Conservation (phyloP, 1,140 invertebrate species). For the Galendromus occidentalis region DNA sequence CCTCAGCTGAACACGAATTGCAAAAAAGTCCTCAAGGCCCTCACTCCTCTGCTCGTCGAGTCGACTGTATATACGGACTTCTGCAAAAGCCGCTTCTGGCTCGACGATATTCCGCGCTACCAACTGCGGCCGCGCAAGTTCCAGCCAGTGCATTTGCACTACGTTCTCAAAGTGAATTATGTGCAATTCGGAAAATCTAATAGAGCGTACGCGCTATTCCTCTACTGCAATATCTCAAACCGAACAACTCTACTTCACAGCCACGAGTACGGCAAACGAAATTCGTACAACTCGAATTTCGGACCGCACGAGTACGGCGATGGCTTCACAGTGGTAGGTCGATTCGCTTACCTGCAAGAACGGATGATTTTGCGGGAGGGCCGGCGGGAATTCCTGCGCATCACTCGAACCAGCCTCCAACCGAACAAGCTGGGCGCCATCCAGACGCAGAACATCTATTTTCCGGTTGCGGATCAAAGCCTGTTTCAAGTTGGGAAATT, state of each 20-base stretch:
- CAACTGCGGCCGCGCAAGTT: neutral
- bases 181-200: neutral
- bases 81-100: neutral
- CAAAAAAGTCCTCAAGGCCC: neutral
- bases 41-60: neutral
- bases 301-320: slow-evolving; percentile 7
- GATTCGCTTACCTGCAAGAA: neutral
- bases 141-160: slow-evolving; percentile 5
- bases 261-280: neutral
- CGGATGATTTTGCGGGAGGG: neutral
- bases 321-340: neutral
- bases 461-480: neutral
- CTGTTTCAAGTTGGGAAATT: slow-evolving; percentile 9
- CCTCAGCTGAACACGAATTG: neutral
- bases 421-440: neutral
- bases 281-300: neutral
- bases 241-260: neutral
- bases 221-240: neutral
- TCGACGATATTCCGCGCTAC: neutral
- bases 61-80: neutral
- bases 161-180: slow-evolving; percentile 1
- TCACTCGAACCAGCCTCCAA: neutral
- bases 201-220: neutral
- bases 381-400: neutral
- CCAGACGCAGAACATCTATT: slow-evolving; percentile 1